These are phyloP conservation scores for Drosophila mettleri DNA, from an alignment of 2,888 invertebrate genomes.

Conservation along the genomic window DNA sequence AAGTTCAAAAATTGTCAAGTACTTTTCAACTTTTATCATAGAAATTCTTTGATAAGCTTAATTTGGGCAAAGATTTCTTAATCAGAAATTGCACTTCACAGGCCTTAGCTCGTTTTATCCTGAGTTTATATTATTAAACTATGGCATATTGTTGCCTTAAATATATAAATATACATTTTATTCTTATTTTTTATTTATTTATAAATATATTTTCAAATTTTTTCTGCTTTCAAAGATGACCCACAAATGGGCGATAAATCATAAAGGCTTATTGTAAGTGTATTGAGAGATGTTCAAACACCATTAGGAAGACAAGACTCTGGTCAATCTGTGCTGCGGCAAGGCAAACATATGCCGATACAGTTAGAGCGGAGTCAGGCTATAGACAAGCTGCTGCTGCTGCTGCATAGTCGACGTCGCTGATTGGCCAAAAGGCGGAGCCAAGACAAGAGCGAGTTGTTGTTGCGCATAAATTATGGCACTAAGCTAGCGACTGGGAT, in stretches of 20 bases:
- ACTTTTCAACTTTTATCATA: too few species aligned
- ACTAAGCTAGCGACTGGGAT: slow-evolving; percentile 81
- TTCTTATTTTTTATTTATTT: neutral
- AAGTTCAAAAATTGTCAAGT: too few species aligned
- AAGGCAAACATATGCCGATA: slow-evolving; percentile 8
- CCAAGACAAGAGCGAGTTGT: slow-evolving; percentile 68
- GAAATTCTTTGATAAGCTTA: too few species aligned
- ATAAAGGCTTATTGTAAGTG: neutral
- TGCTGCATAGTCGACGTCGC: slow-evolving; percentile 41
- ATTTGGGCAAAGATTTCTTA: too few species aligned
- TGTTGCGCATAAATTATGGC: slow-evolving; percentile 81
- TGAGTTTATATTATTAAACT: too few species aligned
- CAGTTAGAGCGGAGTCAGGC: slow-evolving; percentile 18
- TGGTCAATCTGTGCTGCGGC: slow-evolving; percentile 11
- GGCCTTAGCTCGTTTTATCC: too few species aligned
- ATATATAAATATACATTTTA: neutral
- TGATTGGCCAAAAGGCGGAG: slow-evolving; percentile 80
- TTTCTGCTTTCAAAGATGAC: neutral
- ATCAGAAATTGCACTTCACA: too few species aligned
- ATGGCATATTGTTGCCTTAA: too few species aligned
- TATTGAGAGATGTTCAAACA: slow-evolving; percentile 43
- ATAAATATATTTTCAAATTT: neutral
- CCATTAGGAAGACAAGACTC: slow-evolving; percentile 27
- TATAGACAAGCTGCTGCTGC: slow-evolving; percentile 55
- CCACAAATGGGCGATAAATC: too few species aligned